Base-by-base conservation (phyloP, 2,113 vertebrate genomes). In the Dolichallabes microphthalmus region DNA sequence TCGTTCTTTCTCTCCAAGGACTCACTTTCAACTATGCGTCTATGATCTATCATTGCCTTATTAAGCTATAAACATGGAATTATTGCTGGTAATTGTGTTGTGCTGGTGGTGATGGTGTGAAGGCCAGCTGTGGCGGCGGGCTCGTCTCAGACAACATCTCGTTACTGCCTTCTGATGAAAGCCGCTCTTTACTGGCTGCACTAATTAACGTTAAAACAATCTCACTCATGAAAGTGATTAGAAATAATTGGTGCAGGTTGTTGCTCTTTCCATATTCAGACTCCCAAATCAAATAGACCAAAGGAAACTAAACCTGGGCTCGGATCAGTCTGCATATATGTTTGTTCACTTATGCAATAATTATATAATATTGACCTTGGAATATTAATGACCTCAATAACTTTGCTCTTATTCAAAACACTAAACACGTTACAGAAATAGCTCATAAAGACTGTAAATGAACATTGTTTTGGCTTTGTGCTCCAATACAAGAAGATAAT, bases 41-140 rank as follows among this genome's bases (percentile, higher is more conserved):
- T 85, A 30, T 76, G 27, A 69, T 86, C 86, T 73, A 60, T 88
- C 84, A 85, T 83, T 35, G 79, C 82, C 84, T 79, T 87, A 81
- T 87, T 85, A 88, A 73, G 78, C 20, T n/a, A 82, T 87, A 45
- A 85, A 87, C 64, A 69, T 35, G 30, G 86, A 87, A 87, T 86
- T 85, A 88, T 85, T 82, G 19, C 50, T 73, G 88, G 86, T 90
- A 90, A 90, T 89, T 86, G 87, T 82, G 76, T 25, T 52, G n/a
- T n/a, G 17, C 84, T 78, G 66, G 50, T 63, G 25, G 81, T 20
- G 60, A 71, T 53, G 61, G 85, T 8, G 69, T 19, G 73, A 52
- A 82, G 86, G 81, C 84, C 82, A 87, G 79, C 83, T 80, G 86
- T 64, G 83, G 32, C 19, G 53, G 71, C 82, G 60, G 77, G 79